Percentiles rank a stretch among this genome's conserved stretches.
Evolutionary conservation across 2,888 invertebrate species (phyloP).

Genomic region (Tiphia femorata): DNA sequence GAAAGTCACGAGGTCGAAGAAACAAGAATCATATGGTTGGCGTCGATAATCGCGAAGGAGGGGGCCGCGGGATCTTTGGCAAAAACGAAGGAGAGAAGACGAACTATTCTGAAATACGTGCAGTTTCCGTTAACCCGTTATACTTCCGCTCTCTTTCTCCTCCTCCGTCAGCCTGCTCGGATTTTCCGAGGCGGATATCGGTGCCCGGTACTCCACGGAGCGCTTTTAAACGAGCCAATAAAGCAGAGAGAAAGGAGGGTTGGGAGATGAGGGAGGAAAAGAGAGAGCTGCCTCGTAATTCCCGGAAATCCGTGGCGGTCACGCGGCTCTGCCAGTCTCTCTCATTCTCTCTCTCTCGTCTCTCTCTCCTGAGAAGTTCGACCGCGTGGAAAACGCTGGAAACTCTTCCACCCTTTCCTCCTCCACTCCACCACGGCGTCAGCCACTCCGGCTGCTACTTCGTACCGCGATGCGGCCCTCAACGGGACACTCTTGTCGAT

Average conservation of each 20-base stretch:
- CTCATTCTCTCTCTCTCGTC: background rate
- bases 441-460: too few relatives aligned
- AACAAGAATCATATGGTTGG: too few relatives aligned
- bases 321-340: too few relatives aligned
- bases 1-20: too few relatives aligned
- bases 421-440: too few relatives aligned
- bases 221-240: conserved; percentile 42
- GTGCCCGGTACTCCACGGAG: conserved; percentile 17
- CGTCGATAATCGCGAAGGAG: background rate
- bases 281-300: too few relatives aligned
- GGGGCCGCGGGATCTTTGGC: background rate
- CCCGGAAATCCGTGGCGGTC: too few relatives aligned
- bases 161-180: conserved; percentile 3
- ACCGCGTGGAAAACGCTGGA: background rate
- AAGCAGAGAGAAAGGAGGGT: too few relatives aligned
- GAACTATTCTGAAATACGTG: conserved; percentile 36
- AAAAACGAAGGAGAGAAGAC: background rate
- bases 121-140: too few relatives aligned
- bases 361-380: background rate
- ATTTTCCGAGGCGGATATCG: conserved; percentile 4
- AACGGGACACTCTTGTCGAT: too few relatives aligned
- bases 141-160: conserved; percentile 7
- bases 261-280: too few relatives aligned
- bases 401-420: background rate
- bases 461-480: too few relatives aligned